phyloP scores from a whole-genome alignment of 1,140 invertebrate genomes.

The Drosophila truncata region DNA sequence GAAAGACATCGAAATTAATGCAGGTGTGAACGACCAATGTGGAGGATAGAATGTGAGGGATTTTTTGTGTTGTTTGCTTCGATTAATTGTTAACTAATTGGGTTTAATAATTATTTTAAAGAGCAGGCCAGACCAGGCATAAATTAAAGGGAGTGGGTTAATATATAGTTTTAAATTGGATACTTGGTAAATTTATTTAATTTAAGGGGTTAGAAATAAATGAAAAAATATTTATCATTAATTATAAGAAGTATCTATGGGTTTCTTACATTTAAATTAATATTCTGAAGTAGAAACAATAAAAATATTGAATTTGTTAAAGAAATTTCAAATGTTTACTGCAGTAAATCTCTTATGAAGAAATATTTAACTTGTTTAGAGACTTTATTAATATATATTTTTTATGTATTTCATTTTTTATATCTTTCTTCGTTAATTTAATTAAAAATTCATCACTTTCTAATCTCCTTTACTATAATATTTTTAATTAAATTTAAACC shows the following conservation, averaged over 20 bases:
- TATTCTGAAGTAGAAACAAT: background rate
- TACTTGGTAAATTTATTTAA: background rate
- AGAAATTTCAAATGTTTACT: background rate
- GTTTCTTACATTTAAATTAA: background rate
- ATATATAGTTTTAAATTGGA: conserved; percentile 2
- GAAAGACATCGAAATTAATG: conserved; percentile 52
- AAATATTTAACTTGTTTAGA: too few relatives aligned
- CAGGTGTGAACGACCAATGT: conserved; percentile 69
- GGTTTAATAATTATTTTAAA: conserved; percentile 13
- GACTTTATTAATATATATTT: background rate
- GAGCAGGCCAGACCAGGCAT: conserved; percentile 5
- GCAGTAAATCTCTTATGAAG: too few relatives aligned
- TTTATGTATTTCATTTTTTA: background rate
- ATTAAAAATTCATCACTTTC: background rate
- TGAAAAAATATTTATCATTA: background rate
- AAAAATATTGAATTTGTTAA: background rate
- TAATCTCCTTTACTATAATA: too few relatives aligned
- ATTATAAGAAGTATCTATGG: too few relatives aligned
- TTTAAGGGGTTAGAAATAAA: background rate
- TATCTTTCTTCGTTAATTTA: background rate
- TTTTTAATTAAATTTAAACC: conserved; percentile 1
- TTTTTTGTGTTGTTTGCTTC: conserved; percentile 10
- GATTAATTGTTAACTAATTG: conserved; percentile 44
- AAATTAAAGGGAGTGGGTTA: conserved; percentile 15
- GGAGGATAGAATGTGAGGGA: conserved; percentile 65